Conservation (phyloP, 2,113 vertebrate species). For the Cryptoleucopteryx plumbea region DNA sequence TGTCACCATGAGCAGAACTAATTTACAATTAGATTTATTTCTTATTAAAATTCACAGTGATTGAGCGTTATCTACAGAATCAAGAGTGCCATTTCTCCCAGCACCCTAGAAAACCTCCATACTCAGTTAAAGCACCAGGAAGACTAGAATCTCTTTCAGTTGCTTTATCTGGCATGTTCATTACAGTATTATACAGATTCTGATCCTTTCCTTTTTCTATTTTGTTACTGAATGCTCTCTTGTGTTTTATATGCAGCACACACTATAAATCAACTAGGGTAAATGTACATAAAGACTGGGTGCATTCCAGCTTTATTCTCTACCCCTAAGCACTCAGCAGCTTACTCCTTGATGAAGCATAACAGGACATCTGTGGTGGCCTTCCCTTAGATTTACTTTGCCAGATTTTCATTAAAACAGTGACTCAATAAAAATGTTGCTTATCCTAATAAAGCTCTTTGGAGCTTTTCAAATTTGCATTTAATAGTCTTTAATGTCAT, state of each 20-base stretch:
- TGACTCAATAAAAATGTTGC: conserved; percentile 68
- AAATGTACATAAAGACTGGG: neutral
- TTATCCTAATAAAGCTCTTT: conserved; percentile 66
- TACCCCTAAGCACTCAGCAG: neutral
- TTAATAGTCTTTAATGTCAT: conserved; percentile 71
- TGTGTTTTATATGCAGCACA: neutral
- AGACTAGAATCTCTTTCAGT: neutral
- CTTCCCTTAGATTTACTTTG: conserved; percentile 60
- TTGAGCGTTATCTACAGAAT: neutral
- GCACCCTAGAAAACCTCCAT: neutral
- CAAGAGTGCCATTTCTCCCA: neutral
- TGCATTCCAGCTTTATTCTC: neutral
- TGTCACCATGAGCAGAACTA: neutral
- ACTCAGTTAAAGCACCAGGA: neutral
- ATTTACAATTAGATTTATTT: neutral
- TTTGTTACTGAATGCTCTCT: neutral
- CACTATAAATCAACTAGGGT: neutral
- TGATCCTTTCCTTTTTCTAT: neutral
- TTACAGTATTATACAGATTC: neutral
- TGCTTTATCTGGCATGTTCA: neutral
- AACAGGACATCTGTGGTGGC: conserved; percentile 54
- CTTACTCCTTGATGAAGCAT: conserved; percentile 28
- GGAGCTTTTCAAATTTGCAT: conserved; percentile 70
- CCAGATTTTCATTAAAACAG: conserved; percentile 69
- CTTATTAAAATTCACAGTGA: neutral